Evolutionary conservation across 2,888 invertebrate species (phyloP), one percentile per base, ranked within the genome.

Genomic region (Trissolcus brochymenae): DNA sequence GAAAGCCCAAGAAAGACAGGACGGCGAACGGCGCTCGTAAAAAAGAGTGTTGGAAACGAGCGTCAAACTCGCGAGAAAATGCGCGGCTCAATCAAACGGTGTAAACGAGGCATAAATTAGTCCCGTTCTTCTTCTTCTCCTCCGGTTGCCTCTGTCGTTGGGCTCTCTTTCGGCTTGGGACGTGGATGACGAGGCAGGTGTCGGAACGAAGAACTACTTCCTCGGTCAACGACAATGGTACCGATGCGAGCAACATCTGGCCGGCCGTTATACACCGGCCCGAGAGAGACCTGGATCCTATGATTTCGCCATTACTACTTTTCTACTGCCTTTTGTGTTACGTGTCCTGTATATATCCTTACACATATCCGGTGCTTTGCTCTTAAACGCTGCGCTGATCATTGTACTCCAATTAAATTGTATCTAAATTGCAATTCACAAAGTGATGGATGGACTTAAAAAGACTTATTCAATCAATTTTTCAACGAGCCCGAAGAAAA

Each of bases 101-200:
- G 80, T 75, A 82, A 82, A 81, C 79, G 81, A 81, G 79, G 80
- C 82, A 81, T 82, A 82, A 82, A 82, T 81, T 81, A 82, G 79
- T 66, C 77, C 73, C 78, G 67, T 80, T 79, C 65, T 61, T 53
- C 76, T 51, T 43, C 40, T 68, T 76, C 66, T 46, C 11, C 29
- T 29, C 29, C 9, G 35, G 35, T 35, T 35, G 35, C 4, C 67
- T 71, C 51, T 46, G 74, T 71, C 73, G 61, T 65, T 76, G 7
- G 55, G 29, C 57, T 35, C 16, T 65, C 74, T 55, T 73, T 73
- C 41, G 72, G 59, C 49, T 65, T 13, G 54, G 53, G 65, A 67
- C 78, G 71, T 80, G 80, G 81, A 86, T 87, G 87, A 87, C 85
- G 85, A 82, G 81, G 86, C 86, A 86, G 86, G 85, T 84, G 87